Evolutionary conservation across 2,113 vertebrate genomes (phyloP).

Genomic region (Pagrus major): DNA sequence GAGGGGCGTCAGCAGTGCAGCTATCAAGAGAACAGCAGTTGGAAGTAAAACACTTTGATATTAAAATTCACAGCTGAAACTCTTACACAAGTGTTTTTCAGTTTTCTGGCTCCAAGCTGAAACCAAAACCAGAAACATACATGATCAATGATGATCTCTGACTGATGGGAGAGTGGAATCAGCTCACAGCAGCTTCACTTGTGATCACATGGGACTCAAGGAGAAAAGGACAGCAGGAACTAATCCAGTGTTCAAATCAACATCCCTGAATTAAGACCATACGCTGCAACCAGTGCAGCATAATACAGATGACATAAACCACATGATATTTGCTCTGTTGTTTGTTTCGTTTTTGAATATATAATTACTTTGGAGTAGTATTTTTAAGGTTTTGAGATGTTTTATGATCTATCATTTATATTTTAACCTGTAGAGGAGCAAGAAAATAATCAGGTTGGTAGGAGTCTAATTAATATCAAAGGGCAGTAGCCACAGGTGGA

Average conservation of each 20-base stretch:
- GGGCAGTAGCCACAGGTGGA: not conserved
- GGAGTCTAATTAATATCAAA: not conserved
- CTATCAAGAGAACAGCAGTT: slow-evolving; percentile 11
- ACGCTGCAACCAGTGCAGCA: not conserved
- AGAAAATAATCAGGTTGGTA: not conserved
- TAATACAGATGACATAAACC: not conserved
- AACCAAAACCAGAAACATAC: not conserved
- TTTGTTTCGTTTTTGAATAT: not conserved
- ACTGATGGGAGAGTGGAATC: not conserved
- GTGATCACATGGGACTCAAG: not conserved
- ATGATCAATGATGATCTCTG: not conserved
- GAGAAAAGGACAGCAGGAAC: not conserved
- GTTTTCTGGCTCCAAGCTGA: not conserved
- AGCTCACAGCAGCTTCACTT: not conserved
- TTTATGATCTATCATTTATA: not conserved
- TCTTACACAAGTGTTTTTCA: not conserved
- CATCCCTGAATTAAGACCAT: not conserved
- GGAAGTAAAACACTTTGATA: slow-evolving; percentile 13
- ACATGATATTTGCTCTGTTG: not conserved
- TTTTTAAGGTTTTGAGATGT: not conserved
- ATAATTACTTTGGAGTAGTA: no score
- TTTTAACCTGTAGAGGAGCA: not conserved
- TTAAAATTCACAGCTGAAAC: not conserved
- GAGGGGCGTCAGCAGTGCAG: not conserved
- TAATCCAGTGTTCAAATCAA: not conserved